A percentile compares a stretch with the other conserved stretches of the same genome.
Evolutionary conservation across 64 coral and sea anemone species (phyloP).

Genomic region (Dendrophyllia cribrosa): DNA sequence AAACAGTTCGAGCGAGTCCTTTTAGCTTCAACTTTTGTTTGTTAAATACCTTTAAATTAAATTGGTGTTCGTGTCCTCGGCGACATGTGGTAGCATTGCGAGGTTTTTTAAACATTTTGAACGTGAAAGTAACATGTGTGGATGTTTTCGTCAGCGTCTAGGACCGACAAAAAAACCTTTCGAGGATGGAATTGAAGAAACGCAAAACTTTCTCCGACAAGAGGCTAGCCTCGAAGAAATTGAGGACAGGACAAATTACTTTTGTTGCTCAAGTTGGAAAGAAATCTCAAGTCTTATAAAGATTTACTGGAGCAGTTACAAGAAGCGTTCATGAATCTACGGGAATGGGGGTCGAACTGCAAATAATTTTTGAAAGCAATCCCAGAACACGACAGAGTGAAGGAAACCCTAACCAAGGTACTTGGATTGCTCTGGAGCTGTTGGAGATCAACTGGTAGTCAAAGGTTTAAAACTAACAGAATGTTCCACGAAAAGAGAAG

Average conservation of each 20-base stretch:
- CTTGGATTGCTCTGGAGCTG: too few relatives aligned
- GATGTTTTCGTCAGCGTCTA: neutral
- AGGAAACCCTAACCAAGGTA: too few relatives aligned
- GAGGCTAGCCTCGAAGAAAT: neutral
- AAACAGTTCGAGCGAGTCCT: neutral
- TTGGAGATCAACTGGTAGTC: too few relatives aligned
- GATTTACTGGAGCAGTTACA: neutral
- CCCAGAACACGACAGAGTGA: too few relatives aligned
- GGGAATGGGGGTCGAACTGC: too few relatives aligned
- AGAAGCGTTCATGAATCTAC: too few relatives aligned
- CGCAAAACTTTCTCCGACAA: neutral
- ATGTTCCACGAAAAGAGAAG: too few relatives aligned
- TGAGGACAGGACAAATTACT: neutral
- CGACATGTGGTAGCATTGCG: slow-evolving; percentile 6
- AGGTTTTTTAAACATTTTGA: neutral
- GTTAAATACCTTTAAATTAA: neutral
- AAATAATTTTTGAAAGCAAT: too few relatives aligned
- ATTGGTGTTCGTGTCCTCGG: neutral
- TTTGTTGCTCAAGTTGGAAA: neutral
- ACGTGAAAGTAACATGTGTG: neutral
- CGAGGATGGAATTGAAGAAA: slow-evolving; percentile 9
- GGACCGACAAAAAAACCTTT: neutral
- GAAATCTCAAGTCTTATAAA: slow-evolving; percentile 4
- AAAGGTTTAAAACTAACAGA: too few relatives aligned
- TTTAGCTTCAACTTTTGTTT: neutral